Evolutionary conservation across 2,797 vertebrate genomes (phyloP), one percentile per base, ranked within the genome.

Genomic region (Gallinago solitaria): DNA sequence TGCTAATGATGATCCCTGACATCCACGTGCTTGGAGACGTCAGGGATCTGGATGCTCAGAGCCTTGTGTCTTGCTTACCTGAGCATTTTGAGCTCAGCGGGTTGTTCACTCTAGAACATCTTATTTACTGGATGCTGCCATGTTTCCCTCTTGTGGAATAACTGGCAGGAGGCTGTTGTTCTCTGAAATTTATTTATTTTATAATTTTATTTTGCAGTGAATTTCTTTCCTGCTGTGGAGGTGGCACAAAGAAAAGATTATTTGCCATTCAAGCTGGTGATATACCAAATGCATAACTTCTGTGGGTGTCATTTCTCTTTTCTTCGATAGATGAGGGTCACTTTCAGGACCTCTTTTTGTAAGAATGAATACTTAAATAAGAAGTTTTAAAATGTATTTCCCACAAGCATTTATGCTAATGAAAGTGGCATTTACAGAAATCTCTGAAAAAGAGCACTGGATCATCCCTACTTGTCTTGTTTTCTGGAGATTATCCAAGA

Each of bases 401-500:
- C 70, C 33, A 82, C 83, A 83, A 94, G 23, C 15, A 9, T 57
- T 90, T 67, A 64, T 90, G 86, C 25, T 92, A 74, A 93, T 64
- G 86, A 93, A 82, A 35, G 63, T 5, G 73, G 35, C 71, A 56
- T 67, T 95, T 93, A 95, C 75, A 83, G 82, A 95, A 93, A 77
- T 64, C 82, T 85, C 67, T 2, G 27, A 39, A 68, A 80, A 92
- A 54, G 33, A 89, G 59, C 61, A 65, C 37, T 84, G 77, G 65
- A 94, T 92, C 92, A 92, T 87, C 51, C n/a, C n/a, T 65, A 41
- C 81, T 92, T 87, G 65, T 78, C 92, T 91, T 51, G 17, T 48
- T 96, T 95, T 78, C 79, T 94, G 90, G 90, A 93, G 56, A 69
- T 39, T 68, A 77, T 89, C 93, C 95, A 90, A 95, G 78, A 17